Percentiles rank a stretch among this genome's conserved stretches.
Evolutionary conservation across 2,888 invertebrate genomes (phyloP).

Genomic region (Rotaria sp.): DNA sequence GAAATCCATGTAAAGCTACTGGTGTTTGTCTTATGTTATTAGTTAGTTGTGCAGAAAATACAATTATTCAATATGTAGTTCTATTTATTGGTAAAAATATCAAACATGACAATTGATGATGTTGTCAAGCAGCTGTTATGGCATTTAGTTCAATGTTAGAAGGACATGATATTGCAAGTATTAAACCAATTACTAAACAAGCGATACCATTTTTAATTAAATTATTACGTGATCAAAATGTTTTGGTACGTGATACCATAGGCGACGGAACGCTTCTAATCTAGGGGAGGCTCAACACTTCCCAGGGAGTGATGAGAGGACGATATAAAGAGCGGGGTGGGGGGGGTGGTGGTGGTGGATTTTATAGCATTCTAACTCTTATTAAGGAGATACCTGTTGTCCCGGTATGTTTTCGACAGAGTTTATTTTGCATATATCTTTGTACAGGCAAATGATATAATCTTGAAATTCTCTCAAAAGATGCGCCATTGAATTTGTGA

Average conservation of each 20-base stretch:
- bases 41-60: constrained; percentile 91
- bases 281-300: too few species aligned
- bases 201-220: constrained; percentile 91
- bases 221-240: constrained; percentile 84
- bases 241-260: constrained; percentile 92
- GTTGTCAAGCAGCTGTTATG: constrained; percentile 92
- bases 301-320: too few species aligned
- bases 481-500: too few species aligned
- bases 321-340: too few species aligned
- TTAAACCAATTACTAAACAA: constrained; percentile 86
- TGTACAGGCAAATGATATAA: too few species aligned
- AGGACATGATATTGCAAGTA: constrained; percentile 75
- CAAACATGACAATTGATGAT: constrained; percentile 76
- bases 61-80: constrained; percentile 84
- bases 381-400: too few species aligned
- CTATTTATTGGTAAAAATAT: constrained; percentile 94
- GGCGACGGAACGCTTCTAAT: too few species aligned
- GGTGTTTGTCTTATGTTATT: constrained; percentile 96
- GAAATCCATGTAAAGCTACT: constrained; percentile 98
- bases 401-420: too few species aligned
- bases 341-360: too few species aligned
- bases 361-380: too few species aligned
- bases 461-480: too few species aligned
- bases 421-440: too few species aligned
- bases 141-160: constrained; percentile 87